A percentile compares a stretch with the other conserved stretches of the same genome.
These are phyloP conservation scores for Xiphydria camelus DNA, from an alignment of 2,888 invertebrate genomes.

Conservation along the genomic window DNA sequence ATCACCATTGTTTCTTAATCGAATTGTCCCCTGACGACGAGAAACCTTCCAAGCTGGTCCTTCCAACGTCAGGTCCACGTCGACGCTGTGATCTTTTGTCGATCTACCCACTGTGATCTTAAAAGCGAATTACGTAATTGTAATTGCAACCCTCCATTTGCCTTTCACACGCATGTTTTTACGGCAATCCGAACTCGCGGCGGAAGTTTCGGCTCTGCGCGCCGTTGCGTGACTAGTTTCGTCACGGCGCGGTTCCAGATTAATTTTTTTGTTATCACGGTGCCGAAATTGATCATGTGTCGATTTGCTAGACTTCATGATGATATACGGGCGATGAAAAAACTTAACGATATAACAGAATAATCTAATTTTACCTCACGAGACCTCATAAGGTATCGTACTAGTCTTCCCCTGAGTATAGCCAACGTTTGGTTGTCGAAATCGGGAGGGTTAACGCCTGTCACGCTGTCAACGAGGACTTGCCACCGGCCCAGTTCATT, in stretches of 20 bases:
- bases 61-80: slow-evolving; percentile 91
- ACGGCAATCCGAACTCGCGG: too few relatives aligned
- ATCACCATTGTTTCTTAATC: slow-evolving; percentile 88
- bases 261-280: too few relatives aligned
- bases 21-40: slow-evolving; percentile 87
- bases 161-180: too few relatives aligned
- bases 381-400: slow-evolving; percentile 92
- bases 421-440: slow-evolving; percentile 94
- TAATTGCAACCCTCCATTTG: too few relatives aligned
- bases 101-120: slow-evolving; percentile 90
- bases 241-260: too few relatives aligned
- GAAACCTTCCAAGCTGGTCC: slow-evolving; percentile 95
- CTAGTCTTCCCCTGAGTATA: slow-evolving; percentile 86
- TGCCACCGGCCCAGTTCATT: slow-evolving; percentile 91
- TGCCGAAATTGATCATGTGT: too few relatives aligned
- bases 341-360: slow-evolving; percentile 12
- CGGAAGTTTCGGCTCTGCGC: too few relatives aligned
- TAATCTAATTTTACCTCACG: slow-evolving; percentile 66
- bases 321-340: too few relatives aligned
- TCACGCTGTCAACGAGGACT: slow-evolving; percentile 87
- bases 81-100: slow-evolving; percentile 85
- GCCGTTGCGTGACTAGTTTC: too few relatives aligned
- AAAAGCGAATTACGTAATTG: slow-evolving; percentile 12
- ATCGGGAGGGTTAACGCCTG: slow-evolving; percentile 81
- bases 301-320: too few relatives aligned